These are phyloP conservation scores for Drosophila mercatorum DNA, from an alignment of 2,888 invertebrate species.

Conservation along the genomic window DNA sequence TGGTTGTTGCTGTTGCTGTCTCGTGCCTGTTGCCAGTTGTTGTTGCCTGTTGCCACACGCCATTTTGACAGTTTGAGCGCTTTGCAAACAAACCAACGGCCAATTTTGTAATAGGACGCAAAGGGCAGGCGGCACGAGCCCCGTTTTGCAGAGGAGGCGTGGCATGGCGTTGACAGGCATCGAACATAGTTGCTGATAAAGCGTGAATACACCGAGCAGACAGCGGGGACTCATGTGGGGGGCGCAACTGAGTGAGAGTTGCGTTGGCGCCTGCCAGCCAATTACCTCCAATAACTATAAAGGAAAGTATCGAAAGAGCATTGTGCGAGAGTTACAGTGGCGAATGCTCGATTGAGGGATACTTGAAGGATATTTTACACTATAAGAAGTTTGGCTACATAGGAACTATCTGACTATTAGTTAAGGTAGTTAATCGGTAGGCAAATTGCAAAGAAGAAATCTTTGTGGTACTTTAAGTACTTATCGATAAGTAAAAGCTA, in stretches of 20 bases:
- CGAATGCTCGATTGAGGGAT: neutral
- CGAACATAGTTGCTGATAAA: constrained; percentile 42
- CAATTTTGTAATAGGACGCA: neutral
- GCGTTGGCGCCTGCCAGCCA: constrained; percentile 31
- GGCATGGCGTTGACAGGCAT: constrained; percentile 60
- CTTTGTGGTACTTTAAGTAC: no score
- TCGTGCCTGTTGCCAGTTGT: constrained; percentile 30
- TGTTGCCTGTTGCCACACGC: constrained; percentile 54
- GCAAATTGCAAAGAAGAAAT: no score
- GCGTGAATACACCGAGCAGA: neutral
- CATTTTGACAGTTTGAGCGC: constrained; percentile 73
- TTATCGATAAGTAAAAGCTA: neutral
- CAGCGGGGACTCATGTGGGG: no score
- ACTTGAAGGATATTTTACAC: neutral
- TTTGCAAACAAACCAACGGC: constrained; percentile 63
- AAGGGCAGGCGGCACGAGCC: constrained; percentile 4
- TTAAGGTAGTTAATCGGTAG: neutral
- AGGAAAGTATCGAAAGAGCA: constrained; percentile 27
- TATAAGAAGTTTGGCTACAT: neutral
- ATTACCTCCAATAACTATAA: constrained; percentile 48
- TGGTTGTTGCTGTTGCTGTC: constrained; percentile 31
- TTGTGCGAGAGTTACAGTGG: constrained; percentile 16
- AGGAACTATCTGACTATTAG: neutral
- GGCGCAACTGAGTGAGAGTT: neutral
- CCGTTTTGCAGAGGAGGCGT: neutral